Evolutionary conservation across 2,113 vertebrate genomes (phyloP), one percentile per base, ranked within the genome.

Genomic region (Seriola rivoliana): DNA sequence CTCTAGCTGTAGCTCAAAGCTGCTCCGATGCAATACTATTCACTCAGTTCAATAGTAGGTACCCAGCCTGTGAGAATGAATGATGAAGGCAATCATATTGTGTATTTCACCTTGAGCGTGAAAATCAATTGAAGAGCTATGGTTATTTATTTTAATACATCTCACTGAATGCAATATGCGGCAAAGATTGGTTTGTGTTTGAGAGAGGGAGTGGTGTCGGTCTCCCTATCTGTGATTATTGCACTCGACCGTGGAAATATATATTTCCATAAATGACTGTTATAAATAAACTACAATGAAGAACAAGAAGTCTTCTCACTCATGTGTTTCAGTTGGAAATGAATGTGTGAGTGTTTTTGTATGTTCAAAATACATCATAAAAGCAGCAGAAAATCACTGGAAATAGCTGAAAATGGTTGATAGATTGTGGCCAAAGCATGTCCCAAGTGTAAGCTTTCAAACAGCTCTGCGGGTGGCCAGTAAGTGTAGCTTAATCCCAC

Each of bases 111-210:
- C 60, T 71, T 38, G 46, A 85, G 91, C 68, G 90, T 90, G 73
- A 71, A 67, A 83, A 72, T 85, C 83, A 82, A 48, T 62, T 70
- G 71, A 86, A 79, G 84, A 92, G 82, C 58, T 78, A 50, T 55
- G 80, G 73, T 86, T 93, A 94, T 94, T 95, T 95, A 94, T 95
- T 93, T 93, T 86, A 81, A 85, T 90, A 92, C 84, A 87, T 86
- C 84, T 89, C 81, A 81, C 71, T 85, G 81, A 90, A 88, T 93
- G 91, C 87, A 87, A 85, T 86, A 85, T 76, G 52, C 79, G 63
- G 71, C 25, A 90, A 60, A 74, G 44, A 65, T 85, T 76, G 75
- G 36, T 81, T 86, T 89, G 59, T 54, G 75, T 88, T 69, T 42
- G 38, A 75, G 74, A 66, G 68, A 1, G 67, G 80, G 75, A 70